Percentiles rank a stretch among this genome's conserved stretches.
Conservation (phyloP, 2,797 vertebrate genomes). For the Tangara arthus region DNA sequence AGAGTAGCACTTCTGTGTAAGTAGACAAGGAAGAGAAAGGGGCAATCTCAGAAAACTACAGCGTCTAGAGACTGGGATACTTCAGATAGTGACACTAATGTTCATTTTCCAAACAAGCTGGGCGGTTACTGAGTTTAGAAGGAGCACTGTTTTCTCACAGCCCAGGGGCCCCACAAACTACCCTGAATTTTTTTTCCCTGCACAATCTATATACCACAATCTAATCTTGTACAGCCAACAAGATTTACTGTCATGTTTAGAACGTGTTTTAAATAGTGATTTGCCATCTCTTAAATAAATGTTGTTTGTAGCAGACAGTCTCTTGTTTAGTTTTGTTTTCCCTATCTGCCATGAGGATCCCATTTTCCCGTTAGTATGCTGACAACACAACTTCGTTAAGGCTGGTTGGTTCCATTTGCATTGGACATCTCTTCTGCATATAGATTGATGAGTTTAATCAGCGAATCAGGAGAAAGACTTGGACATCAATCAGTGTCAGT, state of each 20-base stretch:
- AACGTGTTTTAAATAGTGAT: constrained; percentile 35
- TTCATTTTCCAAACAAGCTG: background rate
- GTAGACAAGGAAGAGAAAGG: background rate
- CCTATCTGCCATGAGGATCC: constrained; percentile 12
- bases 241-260: constrained; percentile 11
- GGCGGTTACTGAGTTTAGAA: background rate
- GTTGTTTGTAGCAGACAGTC: background rate
- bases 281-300: constrained; percentile 35
- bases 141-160: background rate
- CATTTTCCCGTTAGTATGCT: constrained; percentile 82
- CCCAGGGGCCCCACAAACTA: background rate
- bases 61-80: background rate
- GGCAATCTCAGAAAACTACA: background rate
- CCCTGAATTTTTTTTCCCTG: background rate
- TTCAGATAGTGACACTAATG: background rate
- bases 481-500: constrained; percentile 93
- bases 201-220: background rate
- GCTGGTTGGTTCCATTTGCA: constrained; percentile 95
- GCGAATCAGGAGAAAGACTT: constrained; percentile 92
- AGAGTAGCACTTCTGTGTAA: background rate
- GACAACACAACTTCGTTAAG: constrained; percentile 90
- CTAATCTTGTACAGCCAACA: background rate
- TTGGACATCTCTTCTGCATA: constrained; percentile 95
- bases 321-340: constrained; percentile 23
- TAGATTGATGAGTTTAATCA: constrained; percentile 99